Conservation (phyloP, 2,113 vertebrate species). For the Elgaria multicarinata region DNA sequence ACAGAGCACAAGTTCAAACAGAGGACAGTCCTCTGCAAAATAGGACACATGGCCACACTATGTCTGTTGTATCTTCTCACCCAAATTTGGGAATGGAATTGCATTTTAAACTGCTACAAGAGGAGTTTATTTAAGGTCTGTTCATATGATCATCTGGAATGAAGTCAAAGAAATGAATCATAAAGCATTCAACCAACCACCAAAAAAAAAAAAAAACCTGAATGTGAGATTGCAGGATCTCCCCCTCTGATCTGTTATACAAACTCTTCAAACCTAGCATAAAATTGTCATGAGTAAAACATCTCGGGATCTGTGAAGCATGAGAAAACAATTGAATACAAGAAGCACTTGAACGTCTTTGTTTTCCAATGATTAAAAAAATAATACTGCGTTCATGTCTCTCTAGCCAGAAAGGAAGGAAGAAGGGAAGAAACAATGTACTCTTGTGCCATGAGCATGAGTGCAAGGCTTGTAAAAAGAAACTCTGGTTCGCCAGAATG, state of each 20-base stretch:
- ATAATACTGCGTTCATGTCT: background rate
- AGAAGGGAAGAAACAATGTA: background rate
- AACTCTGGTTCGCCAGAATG: background rate
- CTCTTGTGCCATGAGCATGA: background rate
- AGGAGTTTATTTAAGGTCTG: background rate
- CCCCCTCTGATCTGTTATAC: conserved; percentile 9
- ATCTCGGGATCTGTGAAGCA: conserved; percentile 19
- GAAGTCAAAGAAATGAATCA: background rate
- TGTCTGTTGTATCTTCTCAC: background rate
- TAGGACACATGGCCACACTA: background rate
- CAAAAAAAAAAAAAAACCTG: background rate
- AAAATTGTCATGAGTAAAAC: conserved; percentile 20
- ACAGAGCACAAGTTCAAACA: background rate
- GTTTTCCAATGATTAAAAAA: conserved; percentile 8
- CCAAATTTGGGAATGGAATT: background rate
- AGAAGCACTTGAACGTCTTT: background rate
- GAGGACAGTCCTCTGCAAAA: too few species aligned
- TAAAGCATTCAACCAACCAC: background rate
- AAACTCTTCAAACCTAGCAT: conserved; percentile 21
- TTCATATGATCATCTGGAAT: background rate
- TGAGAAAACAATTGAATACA: conserved; percentile 1
- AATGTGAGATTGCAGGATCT: conserved; percentile 1
- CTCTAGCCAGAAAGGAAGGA: background rate
- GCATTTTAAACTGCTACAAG: background rate
- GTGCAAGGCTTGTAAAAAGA: background rate